phyloP scores from a whole-genome alignment of 2,797 vertebrate species.

The Anabas testudineus region DNA sequence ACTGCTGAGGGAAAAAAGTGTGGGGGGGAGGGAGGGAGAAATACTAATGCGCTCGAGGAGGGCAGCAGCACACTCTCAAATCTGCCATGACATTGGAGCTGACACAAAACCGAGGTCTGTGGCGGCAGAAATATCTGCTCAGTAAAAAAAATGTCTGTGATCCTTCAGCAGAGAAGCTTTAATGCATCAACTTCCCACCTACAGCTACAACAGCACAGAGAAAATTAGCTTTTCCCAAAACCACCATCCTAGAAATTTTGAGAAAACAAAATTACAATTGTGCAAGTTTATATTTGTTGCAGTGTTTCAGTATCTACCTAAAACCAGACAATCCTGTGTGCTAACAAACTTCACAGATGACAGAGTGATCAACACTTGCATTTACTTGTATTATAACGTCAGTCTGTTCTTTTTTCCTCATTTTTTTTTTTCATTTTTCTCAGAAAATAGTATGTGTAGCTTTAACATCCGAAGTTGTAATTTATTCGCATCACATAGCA shows the following conservation, averaged over 20 bases:
- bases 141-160: conserved; percentile 51
- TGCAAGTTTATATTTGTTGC: not conserved
- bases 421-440: not conserved
- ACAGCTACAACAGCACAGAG: conserved; percentile 10
- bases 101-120: conserved; percentile 63
- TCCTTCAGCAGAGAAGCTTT: conserved; percentile 24
- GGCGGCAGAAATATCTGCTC: conserved; percentile 56
- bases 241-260: not conserved
- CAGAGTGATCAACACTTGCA: conserved; percentile 1
- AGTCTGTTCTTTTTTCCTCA: not conserved
- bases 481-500: conserved; percentile 8
- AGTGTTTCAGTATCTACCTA: not conserved
- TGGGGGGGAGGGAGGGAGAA: conserved; percentile 36
- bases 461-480: not conserved
- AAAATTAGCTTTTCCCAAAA: not conserved
- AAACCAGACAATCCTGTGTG: not conserved
- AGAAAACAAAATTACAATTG: not conserved
- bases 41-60: conserved; percentile 69
- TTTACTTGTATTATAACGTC: not conserved
- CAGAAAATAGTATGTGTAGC: not conserved
- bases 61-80: conserved; percentile 67
- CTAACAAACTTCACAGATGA: conserved; percentile 15
- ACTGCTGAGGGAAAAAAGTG: conserved; percentile 46
- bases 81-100: conserved; percentile 67
- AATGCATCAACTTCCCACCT: conserved; percentile 28